Conservation (phyloP, 2,113 vertebrate genomes). For the Aphyosemion australe region DNA sequence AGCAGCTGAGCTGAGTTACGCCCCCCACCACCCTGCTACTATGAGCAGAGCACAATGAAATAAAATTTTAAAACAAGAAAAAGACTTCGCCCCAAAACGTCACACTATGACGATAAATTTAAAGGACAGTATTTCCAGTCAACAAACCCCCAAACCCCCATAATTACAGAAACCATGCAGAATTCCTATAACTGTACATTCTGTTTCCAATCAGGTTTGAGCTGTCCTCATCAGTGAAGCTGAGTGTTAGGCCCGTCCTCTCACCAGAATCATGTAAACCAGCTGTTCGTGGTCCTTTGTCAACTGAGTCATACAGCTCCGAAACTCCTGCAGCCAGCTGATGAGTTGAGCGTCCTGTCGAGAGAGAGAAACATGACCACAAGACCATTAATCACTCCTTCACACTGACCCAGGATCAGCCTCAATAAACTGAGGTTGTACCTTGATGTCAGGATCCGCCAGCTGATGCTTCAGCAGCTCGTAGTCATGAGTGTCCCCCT, state of each 20-base stretch:
- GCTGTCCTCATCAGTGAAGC: too few species aligned
- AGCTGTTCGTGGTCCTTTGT: constrained; percentile 93
- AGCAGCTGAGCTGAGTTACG: too few species aligned
- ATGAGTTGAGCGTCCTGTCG: constrained; percentile 92
- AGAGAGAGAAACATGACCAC: constrained; percentile 11
- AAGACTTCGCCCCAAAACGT: too few species aligned
- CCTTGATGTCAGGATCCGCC: constrained; percentile 95
- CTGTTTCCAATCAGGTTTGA: too few species aligned
- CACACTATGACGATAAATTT: too few species aligned
- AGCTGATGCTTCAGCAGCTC: constrained; percentile 91
- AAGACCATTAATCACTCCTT: neutral
- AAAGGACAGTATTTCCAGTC: too few species aligned
- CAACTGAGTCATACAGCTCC: constrained; percentile 83
- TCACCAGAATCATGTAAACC: constrained; percentile 88
- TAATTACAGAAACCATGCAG: too few species aligned
- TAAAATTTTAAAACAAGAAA: too few species aligned
- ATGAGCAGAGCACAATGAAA: too few species aligned
- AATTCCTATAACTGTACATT: too few species aligned
- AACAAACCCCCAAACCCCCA: too few species aligned
- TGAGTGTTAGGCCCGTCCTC: neutral
- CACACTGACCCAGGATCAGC: neutral
- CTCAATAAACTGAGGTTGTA: constrained; percentile 40
- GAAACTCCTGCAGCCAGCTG: constrained; percentile 93
- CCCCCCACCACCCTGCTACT: too few species aligned
- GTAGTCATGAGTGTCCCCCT: constrained; percentile 90